A percentile compares a stretch with the other conserved stretches of the same genome.
Evolutionary conservation across 2,888 invertebrate genomes (phyloP).

Genomic region (Xylota sylvarum): DNA sequence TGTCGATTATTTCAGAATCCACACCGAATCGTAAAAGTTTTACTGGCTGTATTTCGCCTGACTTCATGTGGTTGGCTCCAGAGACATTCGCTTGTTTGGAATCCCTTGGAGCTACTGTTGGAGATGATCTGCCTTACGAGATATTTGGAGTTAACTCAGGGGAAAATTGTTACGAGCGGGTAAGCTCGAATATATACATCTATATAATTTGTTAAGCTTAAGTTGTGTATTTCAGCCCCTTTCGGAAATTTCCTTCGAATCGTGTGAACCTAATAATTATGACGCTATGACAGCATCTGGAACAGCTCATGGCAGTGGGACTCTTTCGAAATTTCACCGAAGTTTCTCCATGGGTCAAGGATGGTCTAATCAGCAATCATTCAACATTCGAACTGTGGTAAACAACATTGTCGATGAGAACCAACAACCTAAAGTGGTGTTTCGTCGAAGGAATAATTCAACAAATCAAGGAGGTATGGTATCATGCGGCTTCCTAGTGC

Average conservation of each 20-base stretch:
- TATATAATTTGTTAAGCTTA: not conserved
- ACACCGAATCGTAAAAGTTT: slow-evolving; percentile 83
- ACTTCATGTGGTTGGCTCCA: slow-evolving; percentile 84
- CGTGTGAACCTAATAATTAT: slow-evolving; percentile 83
- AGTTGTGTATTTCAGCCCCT: slow-evolving; percentile 80
- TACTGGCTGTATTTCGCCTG: slow-evolving; percentile 82
- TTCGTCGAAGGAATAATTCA: slow-evolving; percentile 89
- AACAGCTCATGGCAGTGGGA: slow-evolving; percentile 78
- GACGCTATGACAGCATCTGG: slow-evolving; percentile 82
- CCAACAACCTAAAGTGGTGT: slow-evolving; percentile 83
- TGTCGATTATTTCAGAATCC: slow-evolving; percentile 74
- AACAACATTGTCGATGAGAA: slow-evolving; percentile 78
- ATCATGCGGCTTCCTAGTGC: too few species aligned
- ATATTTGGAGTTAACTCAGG: slow-evolving; percentile 83
- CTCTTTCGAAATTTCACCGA: slow-evolving; percentile 88
- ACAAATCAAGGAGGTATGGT: slow-evolving; percentile 86
- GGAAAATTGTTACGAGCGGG: slow-evolving; percentile 84
- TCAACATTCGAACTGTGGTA: slow-evolving; percentile 61
- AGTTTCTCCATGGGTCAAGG: slow-evolving; percentile 94
- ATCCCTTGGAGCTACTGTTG: slow-evolving; percentile 82
- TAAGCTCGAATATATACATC: slow-evolving; percentile 72
- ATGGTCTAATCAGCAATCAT: slow-evolving; percentile 81
- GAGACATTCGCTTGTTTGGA: slow-evolving; percentile 84
- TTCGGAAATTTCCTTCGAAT: slow-evolving; percentile 85
- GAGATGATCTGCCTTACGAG: slow-evolving; percentile 84